Conservation (phyloP, 2,888 invertebrate species). For the Mechanitis messenoides region DNA sequence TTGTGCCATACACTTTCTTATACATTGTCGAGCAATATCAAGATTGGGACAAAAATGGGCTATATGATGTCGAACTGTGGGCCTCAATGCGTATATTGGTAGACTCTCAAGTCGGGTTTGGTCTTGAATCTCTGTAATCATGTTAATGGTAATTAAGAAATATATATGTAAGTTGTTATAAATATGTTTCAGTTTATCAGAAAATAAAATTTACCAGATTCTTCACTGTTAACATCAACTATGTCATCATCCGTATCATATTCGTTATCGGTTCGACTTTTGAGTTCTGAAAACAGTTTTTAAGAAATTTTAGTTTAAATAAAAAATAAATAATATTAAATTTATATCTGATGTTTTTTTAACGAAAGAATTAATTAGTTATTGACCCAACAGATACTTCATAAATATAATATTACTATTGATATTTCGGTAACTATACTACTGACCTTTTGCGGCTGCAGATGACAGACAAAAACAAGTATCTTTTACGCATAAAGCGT, state of each 20-base stretch:
- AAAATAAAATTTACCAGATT: constrained; percentile 4
- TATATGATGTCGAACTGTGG: constrained; percentile 56
- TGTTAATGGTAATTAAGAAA: neutral
- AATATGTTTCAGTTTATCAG: neutral
- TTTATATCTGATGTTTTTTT: no score
- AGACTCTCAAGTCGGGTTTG: neutral
- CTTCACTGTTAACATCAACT: constrained; percentile 2
- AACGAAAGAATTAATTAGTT: no score
- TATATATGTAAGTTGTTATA: neutral
- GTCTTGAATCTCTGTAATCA: neutral
- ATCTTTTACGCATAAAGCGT: constrained; percentile 25
- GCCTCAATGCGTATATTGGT: constrained; percentile 16
- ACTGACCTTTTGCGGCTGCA: constrained; percentile 3
- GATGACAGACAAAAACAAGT: constrained; percentile 31
- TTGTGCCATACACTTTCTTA: constrained; percentile 47
- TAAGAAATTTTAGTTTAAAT: no score
- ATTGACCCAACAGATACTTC: no score
- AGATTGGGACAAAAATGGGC: constrained; percentile 64
- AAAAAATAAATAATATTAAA: no score
- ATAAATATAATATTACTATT: no score
- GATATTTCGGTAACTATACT: neutral
- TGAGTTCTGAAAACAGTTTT: neutral
- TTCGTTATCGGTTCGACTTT: constrained; percentile 8
- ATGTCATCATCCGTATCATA: constrained; percentile 7
- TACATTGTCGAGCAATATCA: constrained; percentile 49